phyloP scores from a whole-genome alignment of 2,888 invertebrate genomes.

The Patella pellucida region DNA sequence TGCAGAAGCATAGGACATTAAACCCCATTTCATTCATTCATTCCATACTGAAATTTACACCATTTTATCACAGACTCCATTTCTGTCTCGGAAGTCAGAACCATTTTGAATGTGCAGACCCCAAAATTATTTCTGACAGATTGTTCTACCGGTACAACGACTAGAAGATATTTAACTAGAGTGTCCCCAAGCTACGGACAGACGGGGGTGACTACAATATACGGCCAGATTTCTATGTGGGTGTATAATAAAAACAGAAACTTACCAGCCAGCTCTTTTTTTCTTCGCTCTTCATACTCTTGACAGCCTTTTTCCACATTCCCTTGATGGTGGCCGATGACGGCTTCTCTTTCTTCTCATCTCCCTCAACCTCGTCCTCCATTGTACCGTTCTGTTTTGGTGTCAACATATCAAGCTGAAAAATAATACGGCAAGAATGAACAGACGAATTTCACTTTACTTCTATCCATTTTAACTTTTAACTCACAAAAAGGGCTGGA shows the following conservation, averaged over 20 bases:
- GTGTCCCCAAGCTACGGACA: no score
- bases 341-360: slow-evolving; percentile 40
- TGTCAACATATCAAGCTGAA: slow-evolving; percentile 65
- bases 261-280: slow-evolving; percentile 52
- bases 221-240: no score
- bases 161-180: background rate
- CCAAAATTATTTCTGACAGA: background rate
- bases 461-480: no score
- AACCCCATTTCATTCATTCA: no score
- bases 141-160: background rate
- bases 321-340: slow-evolving; percentile 81
- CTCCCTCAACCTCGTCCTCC: slow-evolving; percentile 46
- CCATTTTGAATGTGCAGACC: background rate
- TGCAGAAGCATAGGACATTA: no score
- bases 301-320: slow-evolving; percentile 97
- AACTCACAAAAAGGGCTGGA: no score
- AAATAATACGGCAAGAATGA: background rate
- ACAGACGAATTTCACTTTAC: no score
- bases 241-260: background rate
- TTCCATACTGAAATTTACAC: no score
- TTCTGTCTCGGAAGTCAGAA: background rate
- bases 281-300: slow-evolving; percentile 77
- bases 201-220: no score
- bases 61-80: no score
- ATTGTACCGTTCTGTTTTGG: slow-evolving; percentile 66